Evolutionary conservation across 2,113 vertebrate species (phyloP).

Genomic region (Mobula birostris): DNA sequence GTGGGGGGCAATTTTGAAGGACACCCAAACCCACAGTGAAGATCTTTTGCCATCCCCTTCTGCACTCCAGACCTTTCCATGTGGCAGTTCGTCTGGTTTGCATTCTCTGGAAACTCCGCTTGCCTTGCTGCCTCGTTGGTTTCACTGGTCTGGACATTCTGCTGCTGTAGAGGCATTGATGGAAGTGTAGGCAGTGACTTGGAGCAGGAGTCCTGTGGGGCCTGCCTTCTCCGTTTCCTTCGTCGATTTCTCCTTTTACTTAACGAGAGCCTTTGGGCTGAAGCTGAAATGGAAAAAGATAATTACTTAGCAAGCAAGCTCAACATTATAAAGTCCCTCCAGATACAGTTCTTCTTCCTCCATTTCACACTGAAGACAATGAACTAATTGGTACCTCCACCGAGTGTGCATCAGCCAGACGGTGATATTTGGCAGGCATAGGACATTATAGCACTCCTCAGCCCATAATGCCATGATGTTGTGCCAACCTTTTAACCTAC

Average conservation of each 20-base stretch:
- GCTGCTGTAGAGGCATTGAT: background rate
- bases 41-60: no score
- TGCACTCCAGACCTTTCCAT: background rate
- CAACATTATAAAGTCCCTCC: background rate
- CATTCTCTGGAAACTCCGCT: background rate
- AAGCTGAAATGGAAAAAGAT: background rate
- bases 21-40: conserved; percentile 39
- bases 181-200: background rate
- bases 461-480: no score
- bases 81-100: background rate
- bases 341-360: background rate
- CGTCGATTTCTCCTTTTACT: background rate
- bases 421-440: background rate
- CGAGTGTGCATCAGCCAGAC: background rate
- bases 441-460: no score
- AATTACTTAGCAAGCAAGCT: background rate
- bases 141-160: background rate
- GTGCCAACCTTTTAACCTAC: no score
- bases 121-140: background rate
- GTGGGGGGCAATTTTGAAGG: conserved; percentile 26
- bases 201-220: background rate
- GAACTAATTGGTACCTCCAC: background rate
- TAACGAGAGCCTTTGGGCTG: background rate
- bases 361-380: background rate
- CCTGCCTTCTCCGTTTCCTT: background rate